Evolutionary conservation across 2,113 vertebrate genomes (phyloP).

Genomic region (Oceanodroma tethys): DNA sequence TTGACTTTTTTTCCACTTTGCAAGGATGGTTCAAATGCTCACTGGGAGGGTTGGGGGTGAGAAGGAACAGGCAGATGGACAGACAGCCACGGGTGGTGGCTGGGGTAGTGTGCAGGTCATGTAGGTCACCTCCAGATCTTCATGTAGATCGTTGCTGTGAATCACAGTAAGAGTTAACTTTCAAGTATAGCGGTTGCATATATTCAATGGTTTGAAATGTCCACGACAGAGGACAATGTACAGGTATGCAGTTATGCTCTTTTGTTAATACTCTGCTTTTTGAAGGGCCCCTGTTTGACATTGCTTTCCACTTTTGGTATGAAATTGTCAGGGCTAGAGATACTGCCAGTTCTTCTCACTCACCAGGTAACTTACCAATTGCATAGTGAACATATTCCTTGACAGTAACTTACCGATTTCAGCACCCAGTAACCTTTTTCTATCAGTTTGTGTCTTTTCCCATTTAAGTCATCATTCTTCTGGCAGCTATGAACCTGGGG

Average conservation of each 20-base stretch:
- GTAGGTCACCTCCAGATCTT: background rate
- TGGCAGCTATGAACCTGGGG: background rate
- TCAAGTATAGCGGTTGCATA: background rate
- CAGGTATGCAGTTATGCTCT: background rate
- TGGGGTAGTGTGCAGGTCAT: background rate
- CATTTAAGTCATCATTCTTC: background rate
- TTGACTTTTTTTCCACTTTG: background rate
- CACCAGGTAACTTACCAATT: background rate
- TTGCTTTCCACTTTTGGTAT: background rate
- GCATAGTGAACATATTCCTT: background rate
- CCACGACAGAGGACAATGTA: no score
- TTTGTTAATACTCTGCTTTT: background rate
- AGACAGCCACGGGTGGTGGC: no score
- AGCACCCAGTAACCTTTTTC: background rate
- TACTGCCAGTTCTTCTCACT: background rate
- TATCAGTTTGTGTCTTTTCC: background rate
- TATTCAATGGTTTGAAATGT: background rate
- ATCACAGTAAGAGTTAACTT: background rate
- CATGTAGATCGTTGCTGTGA: background rate
- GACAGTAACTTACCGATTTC: background rate
- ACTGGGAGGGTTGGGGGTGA: background rate
- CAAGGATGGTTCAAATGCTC: background rate
- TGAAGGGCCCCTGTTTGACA: background rate
- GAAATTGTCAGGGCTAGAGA: background rate
- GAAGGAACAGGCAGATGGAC: background rate